Percentiles rank a stretch among this genome's conserved stretches.
phyloP scores from a whole-genome alignment of 2,888 invertebrate genomes.

The Pseudococcus viburni region DNA sequence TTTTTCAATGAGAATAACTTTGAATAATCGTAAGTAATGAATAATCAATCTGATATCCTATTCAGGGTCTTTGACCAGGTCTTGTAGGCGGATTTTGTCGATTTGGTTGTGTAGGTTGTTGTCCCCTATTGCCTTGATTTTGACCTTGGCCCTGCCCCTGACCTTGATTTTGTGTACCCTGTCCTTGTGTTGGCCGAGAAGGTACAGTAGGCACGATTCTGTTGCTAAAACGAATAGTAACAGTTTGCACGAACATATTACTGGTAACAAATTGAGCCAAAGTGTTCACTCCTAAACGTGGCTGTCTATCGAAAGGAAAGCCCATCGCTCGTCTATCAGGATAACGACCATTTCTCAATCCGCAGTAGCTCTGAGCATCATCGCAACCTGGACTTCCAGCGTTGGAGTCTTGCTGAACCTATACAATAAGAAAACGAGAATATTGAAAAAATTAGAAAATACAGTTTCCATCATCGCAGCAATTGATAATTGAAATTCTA shows the following conservation, averaged over 20 bases:
- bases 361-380: constrained; percentile 86
- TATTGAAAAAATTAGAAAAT: too few species aligned
- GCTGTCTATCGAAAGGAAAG: constrained; percentile 82
- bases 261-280: constrained; percentile 80
- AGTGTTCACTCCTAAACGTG: constrained; percentile 75
- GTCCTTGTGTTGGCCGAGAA: background rate
- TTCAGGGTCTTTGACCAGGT: too few species aligned
- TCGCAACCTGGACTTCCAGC: constrained; percentile 73
- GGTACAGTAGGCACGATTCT: constrained; percentile 57
- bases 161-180: background rate
- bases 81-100: too few species aligned
- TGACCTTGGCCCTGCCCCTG: background rate
- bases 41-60: too few species aligned
- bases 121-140: too few species aligned
- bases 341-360: constrained; percentile 82
- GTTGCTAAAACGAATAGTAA: constrained; percentile 77
- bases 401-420: constrained; percentile 41
- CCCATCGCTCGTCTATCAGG: constrained; percentile 89
- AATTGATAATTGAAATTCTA: background rate
- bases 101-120: too few species aligned
- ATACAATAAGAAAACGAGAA: background rate
- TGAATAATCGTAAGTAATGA: too few species aligned
- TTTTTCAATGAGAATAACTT: too few species aligned
- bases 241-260: constrained; percentile 80
- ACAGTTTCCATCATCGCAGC: too few species aligned